Conservation (phyloP, 2,113 vertebrate species). For the Thymallus thymallus region DNA sequence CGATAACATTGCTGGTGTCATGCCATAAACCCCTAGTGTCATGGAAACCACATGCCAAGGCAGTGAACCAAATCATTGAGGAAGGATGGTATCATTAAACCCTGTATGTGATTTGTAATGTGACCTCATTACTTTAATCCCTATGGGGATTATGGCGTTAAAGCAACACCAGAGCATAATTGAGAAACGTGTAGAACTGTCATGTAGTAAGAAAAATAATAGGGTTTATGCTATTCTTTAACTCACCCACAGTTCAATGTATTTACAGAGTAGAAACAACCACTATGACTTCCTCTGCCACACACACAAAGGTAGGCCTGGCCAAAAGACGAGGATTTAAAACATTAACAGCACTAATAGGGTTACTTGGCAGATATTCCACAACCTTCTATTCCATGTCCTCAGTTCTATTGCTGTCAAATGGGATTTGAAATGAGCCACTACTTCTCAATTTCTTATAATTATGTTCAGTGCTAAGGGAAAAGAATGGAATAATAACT, state of each 20-base stretch:
- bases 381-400: too few relatives aligned
- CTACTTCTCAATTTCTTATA: too few relatives aligned
- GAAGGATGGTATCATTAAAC: constrained; percentile 42
- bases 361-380: too few relatives aligned
- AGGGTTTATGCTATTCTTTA: background rate
- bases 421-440: too few relatives aligned
- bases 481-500: too few relatives aligned
- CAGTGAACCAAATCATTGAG: background rate
- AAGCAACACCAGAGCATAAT: background rate
- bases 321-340: too few relatives aligned
- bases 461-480: too few relatives aligned
- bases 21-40: background rate
- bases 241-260: background rate
- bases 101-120: constrained; percentile 44
- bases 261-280: background rate
- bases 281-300: too few relatives aligned
- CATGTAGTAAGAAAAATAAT: background rate
- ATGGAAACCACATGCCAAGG: background rate
- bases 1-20: background rate
- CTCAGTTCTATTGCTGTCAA: too few relatives aligned
- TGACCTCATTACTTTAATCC: constrained; percentile 66
- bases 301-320: too few relatives aligned
- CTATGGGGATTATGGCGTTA: background rate
- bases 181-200: background rate
- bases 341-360: too few relatives aligned